Evolutionary conservation across 2,888 invertebrate genomes (phyloP).

Genomic region (Calameuta pallipes): DNA sequence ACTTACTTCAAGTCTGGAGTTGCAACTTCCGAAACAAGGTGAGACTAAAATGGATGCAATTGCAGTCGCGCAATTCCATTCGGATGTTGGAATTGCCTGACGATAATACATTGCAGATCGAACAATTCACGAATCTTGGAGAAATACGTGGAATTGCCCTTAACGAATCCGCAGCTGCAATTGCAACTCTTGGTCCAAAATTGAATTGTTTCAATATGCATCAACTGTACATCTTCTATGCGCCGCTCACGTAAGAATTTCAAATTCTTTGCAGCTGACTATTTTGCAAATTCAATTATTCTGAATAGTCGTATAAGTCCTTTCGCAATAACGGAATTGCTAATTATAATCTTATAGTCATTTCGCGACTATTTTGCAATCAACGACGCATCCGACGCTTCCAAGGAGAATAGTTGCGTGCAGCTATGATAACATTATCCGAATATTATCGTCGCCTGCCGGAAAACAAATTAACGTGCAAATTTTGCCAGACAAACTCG

Average conservation of each 20-base stretch:
- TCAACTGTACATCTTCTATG: slow-evolving; percentile 43
- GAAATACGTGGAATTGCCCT: slow-evolving; percentile 29
- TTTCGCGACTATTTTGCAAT: slow-evolving; percentile 27
- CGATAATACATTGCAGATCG: slow-evolving; percentile 19
- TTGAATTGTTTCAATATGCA: slow-evolving; percentile 42
- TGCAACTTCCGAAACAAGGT: slow-evolving; percentile 39
- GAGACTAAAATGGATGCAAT: background rate
- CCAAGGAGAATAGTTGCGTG: slow-evolving; percentile 34
- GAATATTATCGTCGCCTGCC: slow-evolving; percentile 33
- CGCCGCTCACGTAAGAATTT: slow-evolving; percentile 40
- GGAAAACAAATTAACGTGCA: slow-evolving; percentile 42
- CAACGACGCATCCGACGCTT: slow-evolving; percentile 39
- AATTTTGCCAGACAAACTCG: slow-evolving; percentile 31
- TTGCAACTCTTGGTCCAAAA: slow-evolving; percentile 33
- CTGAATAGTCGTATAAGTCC: background rate
- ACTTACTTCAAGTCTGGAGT: slow-evolving; percentile 45
- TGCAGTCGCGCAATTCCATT: background rate
- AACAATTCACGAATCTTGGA: slow-evolving; percentile 34
- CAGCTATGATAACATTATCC: slow-evolving; percentile 38
- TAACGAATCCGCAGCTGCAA: slow-evolving; percentile 29
- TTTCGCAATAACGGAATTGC: background rate
- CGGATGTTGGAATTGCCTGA: background rate
- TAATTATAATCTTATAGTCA: background rate
- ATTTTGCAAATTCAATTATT: too few species aligned
- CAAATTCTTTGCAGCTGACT: background rate